These are phyloP conservation scores for Sepiola atlantica DNA, from an alignment of 2,888 invertebrate genomes.

Conservation along the genomic window DNA sequence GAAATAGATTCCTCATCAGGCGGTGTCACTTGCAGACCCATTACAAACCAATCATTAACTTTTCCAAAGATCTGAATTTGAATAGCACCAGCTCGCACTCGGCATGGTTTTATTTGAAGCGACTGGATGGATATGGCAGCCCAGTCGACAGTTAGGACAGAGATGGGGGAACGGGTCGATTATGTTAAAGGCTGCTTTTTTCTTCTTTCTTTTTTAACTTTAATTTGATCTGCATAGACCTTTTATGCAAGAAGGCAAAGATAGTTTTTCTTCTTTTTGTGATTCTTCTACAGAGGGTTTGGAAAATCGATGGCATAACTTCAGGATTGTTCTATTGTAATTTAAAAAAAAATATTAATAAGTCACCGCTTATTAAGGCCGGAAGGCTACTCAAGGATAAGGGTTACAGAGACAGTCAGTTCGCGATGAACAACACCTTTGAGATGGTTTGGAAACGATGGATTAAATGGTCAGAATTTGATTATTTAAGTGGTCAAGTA, in stretches of 20 bases:
- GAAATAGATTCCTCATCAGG: constrained; percentile 22
- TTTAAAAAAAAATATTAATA: no score
- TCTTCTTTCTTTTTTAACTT: neutral
- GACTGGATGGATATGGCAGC: neutral
- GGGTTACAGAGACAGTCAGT: neutral
- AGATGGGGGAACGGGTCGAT: neutral
- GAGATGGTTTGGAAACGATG: no score
- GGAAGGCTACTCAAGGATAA: neutral
- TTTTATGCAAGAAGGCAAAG: neutral
- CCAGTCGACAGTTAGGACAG: neutral
- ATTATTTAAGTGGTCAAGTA: no score
- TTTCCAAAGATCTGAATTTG: neutral
- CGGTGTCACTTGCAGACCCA: neutral
- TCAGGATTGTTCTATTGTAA: neutral
- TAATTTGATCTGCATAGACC: neutral
- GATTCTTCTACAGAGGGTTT: neutral
- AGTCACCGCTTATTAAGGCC: no score
- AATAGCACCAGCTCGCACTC: neutral
- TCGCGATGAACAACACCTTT: no score
- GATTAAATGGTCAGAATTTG: no score
- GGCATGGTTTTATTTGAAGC: neutral
- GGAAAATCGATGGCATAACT: no score
- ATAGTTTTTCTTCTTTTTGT: neutral
- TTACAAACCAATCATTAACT: constrained; percentile 2
- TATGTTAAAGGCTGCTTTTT: neutral